Evolutionary conservation across 2,113 vertebrate species (phyloP), one percentile per base, ranked within the genome.

Genomic region (Salminus brasiliensis): DNA sequence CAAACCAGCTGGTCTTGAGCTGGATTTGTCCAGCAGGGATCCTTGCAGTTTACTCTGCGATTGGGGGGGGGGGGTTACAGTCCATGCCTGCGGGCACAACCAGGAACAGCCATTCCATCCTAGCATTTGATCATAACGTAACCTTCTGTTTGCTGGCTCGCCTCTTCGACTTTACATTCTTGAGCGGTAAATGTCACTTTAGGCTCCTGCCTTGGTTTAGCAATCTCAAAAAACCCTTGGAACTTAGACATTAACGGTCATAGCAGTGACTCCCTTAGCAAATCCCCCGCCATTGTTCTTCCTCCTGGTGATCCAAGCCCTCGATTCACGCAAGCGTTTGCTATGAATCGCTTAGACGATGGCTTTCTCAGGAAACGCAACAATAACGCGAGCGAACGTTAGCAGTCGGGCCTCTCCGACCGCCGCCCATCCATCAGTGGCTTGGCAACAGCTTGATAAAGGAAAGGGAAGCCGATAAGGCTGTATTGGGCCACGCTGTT

Each of bases 391-490:
- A 76, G 45, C 25, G 18, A 32, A 34, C 13, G 29, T 63, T 63
- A 21, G 16, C 60, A 34, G 7, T 32, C 18, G 15, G 21, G 15
- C 62, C 34, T 39, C 72, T 32, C 57, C 55, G 16, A 41, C 30
- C 25, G 55, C 66, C 71, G 47, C n/a, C 60, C 86, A 77, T 81
- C 59, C 68, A 74, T 84, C 80, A 80, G 49, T n/a, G 1, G 18
- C 62, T 30, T 45, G 47, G 36, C 85, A 87, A 87, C 87, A 89
- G 85, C 83, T 83, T 52, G 79, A 86, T 83, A 71, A 84, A 79
- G 81, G 70, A 73, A 88, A 62, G 86, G 86, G 73, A 91, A 89
- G 80, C 83, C 66, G 87, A 90, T 87, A 88, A 89, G 85, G 53
- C 79, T 79, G 70, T 78, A 91, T 91, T 90, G 84, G 87, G 72